phyloP scores from a whole-genome alignment of 2,113 vertebrate genomes.

The Chlorodrepanis virens region DNA sequence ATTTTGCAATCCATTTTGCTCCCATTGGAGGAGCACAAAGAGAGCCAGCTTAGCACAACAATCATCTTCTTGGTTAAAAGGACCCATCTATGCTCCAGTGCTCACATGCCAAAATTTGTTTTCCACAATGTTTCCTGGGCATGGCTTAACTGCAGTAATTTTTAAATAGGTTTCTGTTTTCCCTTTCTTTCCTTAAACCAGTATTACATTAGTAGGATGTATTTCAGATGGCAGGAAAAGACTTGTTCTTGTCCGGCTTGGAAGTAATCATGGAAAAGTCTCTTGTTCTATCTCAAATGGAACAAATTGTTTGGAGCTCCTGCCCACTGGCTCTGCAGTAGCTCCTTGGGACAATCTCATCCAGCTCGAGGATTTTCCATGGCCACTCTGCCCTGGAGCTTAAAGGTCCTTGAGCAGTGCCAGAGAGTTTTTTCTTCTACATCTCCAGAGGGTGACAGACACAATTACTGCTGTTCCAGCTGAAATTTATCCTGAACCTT shows the following conservation, averaged over 20 bases:
- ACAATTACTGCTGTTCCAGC: not conserved
- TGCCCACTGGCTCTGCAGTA: not conserved
- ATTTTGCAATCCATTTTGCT: constrained; percentile 4
- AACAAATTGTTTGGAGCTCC: not conserved
- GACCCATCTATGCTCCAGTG: not conserved
- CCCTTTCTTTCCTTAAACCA: not conserved
- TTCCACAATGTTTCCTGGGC: constrained; percentile 22
- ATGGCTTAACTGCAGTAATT: not conserved
- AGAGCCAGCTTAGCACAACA: not conserved
- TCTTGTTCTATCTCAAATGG: constrained; percentile 25
- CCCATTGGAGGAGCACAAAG: not conserved
- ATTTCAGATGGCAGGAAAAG: constrained; percentile 41
- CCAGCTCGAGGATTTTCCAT: not conserved
- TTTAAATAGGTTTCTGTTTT: not conserved
- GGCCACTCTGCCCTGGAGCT: not conserved
- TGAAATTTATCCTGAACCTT: not conserved
- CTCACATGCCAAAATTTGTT: not conserved
- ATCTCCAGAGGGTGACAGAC: not conserved
- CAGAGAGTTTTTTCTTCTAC: not conserved
- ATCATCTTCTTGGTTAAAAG: not conserved
- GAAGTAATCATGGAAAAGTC: constrained; percentile 24
- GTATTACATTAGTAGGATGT: not conserved
- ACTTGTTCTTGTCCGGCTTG: constrained; percentile 18
- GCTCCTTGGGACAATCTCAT: not conserved
- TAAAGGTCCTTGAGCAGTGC: not conserved